Base-by-base conservation (phyloP, 2,113 vertebrate genomes). In the Syrrhaptes paradoxus region DNA sequence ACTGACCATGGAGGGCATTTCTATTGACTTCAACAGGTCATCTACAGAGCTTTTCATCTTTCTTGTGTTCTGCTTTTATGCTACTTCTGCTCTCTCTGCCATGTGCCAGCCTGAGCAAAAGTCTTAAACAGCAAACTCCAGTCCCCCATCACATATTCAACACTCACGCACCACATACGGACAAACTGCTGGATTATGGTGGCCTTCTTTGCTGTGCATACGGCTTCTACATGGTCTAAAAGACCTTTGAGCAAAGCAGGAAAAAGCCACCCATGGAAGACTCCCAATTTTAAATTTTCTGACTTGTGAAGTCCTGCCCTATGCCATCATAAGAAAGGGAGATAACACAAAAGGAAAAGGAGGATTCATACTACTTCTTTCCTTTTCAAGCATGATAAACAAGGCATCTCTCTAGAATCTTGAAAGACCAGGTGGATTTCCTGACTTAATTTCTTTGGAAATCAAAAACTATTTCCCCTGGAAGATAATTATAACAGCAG, bases 401-500 rank as follows among this genome's bases (percentile, higher is more conserved):
- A 61, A 90, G 18, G 4, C 7, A 71, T 31, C 28, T 65, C 81
- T 49, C 25, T 41, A 72, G 34, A 93, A 75, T 36, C 75, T 90
- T 59, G 57, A 87, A 89, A 85, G 28, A 20, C 24, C 18, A 20
- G 4, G 12, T 76, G 38, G 22, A 66, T 87, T 93, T 90, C 20
- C 57, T 76, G 24, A 72, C 62, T 85, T 87, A 22, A 68, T 78
- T 92, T 94, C 21, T 90, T 79, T 81, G 54, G 36, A 94, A 96
- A 65, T 10, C 65, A 51, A 83, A 78, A 86, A 68, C 19, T 55
- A 16, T 38, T 92, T 92, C 41, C 90, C 48, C 38, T 81, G 61
- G 29, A 90, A 90, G 67, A 65, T 54, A 65, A 61, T 57, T 77
- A 32, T 54, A 54, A 66, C 18, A 0, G 0, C 70, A 80, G 22